A percentile compares a stretch with the other conserved stretches of the same genome.
Conservation (phyloP, 2,888 invertebrate species). For the Drosophila cognata region DNA sequence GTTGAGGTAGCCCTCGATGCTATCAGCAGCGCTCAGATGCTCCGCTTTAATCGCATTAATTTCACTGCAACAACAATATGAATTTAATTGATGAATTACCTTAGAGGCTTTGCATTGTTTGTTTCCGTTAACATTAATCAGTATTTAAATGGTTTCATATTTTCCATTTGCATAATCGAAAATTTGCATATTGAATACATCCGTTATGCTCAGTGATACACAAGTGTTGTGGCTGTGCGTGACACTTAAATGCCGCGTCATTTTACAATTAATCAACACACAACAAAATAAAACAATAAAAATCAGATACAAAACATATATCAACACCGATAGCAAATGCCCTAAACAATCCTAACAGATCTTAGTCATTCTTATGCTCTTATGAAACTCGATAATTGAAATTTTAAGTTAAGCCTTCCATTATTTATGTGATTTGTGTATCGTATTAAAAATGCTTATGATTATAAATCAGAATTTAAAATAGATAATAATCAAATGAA, state of each 20-base stretch:
- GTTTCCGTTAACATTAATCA: constrained; percentile 40
- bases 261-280: constrained; percentile 41
- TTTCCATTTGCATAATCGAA: constrained; percentile 43
- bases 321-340: constrained; percentile 1
- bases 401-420: background rate
- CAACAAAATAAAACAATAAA: constrained; percentile 1
- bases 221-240: constrained; percentile 10
- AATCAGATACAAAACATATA: background rate
- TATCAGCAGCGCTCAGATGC: constrained; percentile 90
- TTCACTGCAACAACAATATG: constrained; percentile 71
- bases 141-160: constrained; percentile 48
- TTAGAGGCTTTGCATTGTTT: constrained; percentile 5
- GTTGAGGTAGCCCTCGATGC: constrained; percentile 91
- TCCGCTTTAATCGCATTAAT: constrained; percentile 89
- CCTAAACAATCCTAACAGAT: too few species aligned
- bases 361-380: background rate
- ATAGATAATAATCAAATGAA: background rate
- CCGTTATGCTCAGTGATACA: constrained; percentile 18
- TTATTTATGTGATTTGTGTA: background rate
- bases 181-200: constrained; percentile 37
- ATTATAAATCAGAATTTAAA: background rate
- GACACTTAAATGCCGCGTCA: constrained; percentile 35
- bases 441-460: background rate
- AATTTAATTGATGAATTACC: constrained; percentile 20
- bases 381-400: background rate